Evolutionary conservation across 2,797 vertebrate genomes (phyloP).

Genomic region (Falco cherrug): DNA sequence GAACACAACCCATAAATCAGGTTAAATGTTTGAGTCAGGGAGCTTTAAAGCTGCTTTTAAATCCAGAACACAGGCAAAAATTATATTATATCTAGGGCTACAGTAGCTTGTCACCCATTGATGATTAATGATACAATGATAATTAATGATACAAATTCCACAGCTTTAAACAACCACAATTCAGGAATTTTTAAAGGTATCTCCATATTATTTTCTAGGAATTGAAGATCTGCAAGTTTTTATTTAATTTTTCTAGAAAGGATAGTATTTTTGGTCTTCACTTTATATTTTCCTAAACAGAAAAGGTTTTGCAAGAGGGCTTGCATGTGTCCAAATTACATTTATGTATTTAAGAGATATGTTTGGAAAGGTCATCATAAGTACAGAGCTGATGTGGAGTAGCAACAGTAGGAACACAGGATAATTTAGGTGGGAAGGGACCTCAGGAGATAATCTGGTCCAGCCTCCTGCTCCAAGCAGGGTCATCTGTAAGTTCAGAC

Average conservation of each 20-base stretch:
- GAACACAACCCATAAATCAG: constrained; percentile 72
- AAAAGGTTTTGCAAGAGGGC: neutral
- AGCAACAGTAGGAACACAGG: neutral
- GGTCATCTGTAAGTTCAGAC: neutral
- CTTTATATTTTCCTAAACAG: neutral
- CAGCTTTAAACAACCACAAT: neutral
- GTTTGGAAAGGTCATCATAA: neutral
- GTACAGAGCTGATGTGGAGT: neutral
- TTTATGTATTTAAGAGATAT: neutral
- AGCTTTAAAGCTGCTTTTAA: constrained; percentile 64
- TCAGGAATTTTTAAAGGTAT: neutral
- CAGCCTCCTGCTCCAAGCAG: neutral
- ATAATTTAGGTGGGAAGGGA: neutral
- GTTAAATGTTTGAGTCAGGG: constrained; percentile 67
- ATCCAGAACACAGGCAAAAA: constrained; percentile 48
- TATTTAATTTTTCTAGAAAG: neutral
- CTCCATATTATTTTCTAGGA: neutral
- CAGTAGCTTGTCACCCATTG: neutral
- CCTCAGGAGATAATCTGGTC: neutral
- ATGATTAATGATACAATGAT: constrained; percentile 41
- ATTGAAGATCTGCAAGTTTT: neutral
- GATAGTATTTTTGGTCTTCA: neutral
- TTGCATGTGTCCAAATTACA: neutral
- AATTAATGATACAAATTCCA: constrained; percentile 41
- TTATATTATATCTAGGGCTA: constrained; percentile 40